These are phyloP conservation scores for Gallinago paraguaiae DNA, from an alignment of 2,113 vertebrate species.

Conservation along the genomic window DNA sequence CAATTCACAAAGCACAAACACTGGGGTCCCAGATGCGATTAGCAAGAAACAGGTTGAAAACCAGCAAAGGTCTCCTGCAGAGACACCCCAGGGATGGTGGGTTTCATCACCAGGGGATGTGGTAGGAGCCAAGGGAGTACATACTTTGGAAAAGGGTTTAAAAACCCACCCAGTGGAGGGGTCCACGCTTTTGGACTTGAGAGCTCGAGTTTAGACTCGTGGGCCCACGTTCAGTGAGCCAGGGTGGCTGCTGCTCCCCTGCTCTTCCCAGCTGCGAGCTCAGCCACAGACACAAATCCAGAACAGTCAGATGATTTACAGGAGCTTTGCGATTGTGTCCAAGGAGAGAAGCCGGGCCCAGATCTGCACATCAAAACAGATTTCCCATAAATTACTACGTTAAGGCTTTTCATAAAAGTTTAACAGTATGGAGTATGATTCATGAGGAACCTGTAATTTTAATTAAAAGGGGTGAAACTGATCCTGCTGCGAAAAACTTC, in stretches of 20 bases:
- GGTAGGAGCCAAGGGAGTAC: background rate
- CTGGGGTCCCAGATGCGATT: background rate
- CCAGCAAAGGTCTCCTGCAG: background rate
- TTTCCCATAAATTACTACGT: constrained; percentile 11
- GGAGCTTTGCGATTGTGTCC: background rate
- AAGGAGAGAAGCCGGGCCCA: background rate
- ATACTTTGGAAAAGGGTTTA: background rate
- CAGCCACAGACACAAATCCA: background rate
- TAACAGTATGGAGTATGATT: background rate
- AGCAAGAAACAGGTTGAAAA: background rate
- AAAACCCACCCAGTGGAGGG: background rate
- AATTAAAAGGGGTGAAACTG: constrained; percentile 38
- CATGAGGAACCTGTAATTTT: constrained; percentile 10
- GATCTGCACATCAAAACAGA: constrained; percentile 23
- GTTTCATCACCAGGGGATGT: background rate
- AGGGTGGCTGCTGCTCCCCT: background rate
- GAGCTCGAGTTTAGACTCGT: background rate
- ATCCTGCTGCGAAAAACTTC: background rate
- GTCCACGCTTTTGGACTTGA: background rate
- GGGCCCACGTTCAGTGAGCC: background rate
- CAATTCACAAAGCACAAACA: background rate
- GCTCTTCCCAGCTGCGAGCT: background rate
- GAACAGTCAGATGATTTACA: background rate
- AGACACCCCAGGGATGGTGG: rapidly evolving
- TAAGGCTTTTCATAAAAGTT: background rate